Conservation (phyloP, 2,797 vertebrate species). For the Discoglossus pictus region DNA sequence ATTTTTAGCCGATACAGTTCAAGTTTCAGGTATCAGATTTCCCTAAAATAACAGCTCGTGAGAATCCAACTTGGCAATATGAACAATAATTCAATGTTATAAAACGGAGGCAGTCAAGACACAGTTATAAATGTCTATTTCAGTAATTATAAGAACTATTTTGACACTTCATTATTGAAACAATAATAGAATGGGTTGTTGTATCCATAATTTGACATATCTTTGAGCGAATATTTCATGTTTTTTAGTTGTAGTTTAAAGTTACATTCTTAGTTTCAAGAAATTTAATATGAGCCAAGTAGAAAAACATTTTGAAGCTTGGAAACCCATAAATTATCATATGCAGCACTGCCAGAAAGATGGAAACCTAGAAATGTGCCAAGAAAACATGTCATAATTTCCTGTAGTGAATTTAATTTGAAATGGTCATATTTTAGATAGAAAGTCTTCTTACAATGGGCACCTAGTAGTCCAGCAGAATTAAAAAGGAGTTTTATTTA, state of each 20-base stretch:
- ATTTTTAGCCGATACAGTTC: no score
- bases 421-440: constrained; percentile 61
- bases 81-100: constrained; percentile 17
- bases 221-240: constrained; percentile 64
- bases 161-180: constrained; percentile 6
- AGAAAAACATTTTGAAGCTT: constrained; percentile 82
- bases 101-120: constrained; percentile 8
- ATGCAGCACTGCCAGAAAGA: constrained; percentile 75
- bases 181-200: constrained; percentile 10
- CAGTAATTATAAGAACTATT: constrained; percentile 15
- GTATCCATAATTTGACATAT: constrained; percentile 44
- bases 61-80: constrained; percentile 30
- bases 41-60: constrained; percentile 33
- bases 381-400: constrained; percentile 71
- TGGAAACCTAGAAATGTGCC: constrained; percentile 72
- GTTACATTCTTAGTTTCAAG: constrained; percentile 70
- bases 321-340: constrained; percentile 82
- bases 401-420: constrained; percentile 69
- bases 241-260: constrained; percentile 61
- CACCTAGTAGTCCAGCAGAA: no score
- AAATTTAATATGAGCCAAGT: constrained; percentile 72
- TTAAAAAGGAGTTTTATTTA: no score
- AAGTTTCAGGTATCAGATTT: constrained; percentile 7
- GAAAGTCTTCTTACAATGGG: no score
- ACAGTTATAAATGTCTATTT: constrained; percentile 8